Evolutionary conservation across 2,113 vertebrate genomes (phyloP).

Genomic region (Patagioenas fasciata): DNA sequence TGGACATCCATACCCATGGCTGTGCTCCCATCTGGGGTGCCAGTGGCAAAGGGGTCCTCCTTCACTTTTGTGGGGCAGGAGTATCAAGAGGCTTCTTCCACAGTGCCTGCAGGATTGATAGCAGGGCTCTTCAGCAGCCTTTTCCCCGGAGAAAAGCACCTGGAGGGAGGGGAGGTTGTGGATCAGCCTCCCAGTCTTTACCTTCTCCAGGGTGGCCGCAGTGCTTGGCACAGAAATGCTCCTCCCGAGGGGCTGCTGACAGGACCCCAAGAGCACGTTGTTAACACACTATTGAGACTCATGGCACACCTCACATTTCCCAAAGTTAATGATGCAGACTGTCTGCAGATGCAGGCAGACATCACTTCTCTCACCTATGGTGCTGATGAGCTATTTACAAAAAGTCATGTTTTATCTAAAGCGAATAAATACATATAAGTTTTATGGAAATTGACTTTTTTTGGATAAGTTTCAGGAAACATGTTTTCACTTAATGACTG

Average conservation of each 20-base stretch:
- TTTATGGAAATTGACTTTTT: slow-evolving; percentile 26
- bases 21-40: background rate
- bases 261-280: background rate
- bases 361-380: background rate
- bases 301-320: background rate
- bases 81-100: background rate
- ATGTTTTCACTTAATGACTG: slow-evolving; percentile 10
- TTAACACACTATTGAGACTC: slow-evolving; percentile 16
- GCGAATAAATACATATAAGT: background rate
- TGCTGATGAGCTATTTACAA: background rate
- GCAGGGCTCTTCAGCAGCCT: background rate
- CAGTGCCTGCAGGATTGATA: background rate
- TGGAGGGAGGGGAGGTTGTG: background rate
- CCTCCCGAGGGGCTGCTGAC: background rate
- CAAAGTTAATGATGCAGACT: slow-evolving; percentile 1
- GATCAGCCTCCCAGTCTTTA: background rate
- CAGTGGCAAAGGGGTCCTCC: background rate
- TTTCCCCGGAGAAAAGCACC: background rate
- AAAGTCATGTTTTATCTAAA: background rate
- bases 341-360: slow-evolving; percentile 35
- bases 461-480: slow-evolving; percentile 6
- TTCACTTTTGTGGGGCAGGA: background rate
- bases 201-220: background rate
- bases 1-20: rapidly evolving
- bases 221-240: background rate